Evolutionary conservation across 2,113 vertebrate genomes (phyloP).

Genomic region (Phyllostomus hastatus): DNA sequence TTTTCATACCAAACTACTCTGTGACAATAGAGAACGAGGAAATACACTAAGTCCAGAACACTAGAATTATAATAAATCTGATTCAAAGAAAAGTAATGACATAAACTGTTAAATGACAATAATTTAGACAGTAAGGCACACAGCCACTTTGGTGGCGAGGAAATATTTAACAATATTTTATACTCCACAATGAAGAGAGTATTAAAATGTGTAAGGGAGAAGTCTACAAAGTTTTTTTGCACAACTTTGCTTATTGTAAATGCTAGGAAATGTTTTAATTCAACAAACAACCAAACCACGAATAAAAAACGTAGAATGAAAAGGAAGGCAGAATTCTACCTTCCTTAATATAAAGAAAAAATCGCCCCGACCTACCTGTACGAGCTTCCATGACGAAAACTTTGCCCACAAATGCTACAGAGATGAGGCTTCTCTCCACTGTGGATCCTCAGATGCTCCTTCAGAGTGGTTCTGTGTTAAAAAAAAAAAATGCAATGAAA

Average conservation of each 20-base stretch:
- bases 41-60: neutral
- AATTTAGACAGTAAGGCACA: neutral
- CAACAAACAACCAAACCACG: neutral
- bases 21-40: neutral
- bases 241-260: neutral
- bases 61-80: neutral
- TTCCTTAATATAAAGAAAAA: neutral
- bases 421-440: conserved; percentile 98
- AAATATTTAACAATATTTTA: conserved; percentile 2
- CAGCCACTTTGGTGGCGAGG: neutral
- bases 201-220: neutral
- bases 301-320: neutral
- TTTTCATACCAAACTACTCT: neutral
- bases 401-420: conserved; percentile 97
- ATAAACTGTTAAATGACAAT: neutral
- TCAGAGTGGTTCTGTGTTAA: conserved; percentile 91
- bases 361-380: conserved; percentile 86
- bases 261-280: neutral
- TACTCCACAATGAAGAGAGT: neutral
- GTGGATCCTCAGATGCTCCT: conserved; percentile 97
- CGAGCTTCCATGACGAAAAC: conserved; percentile 97
- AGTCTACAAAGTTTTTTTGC: neutral
- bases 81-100: neutral
- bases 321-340: neutral
- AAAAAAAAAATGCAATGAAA: neutral